These are phyloP conservation scores for Aromia moschata DNA, from an alignment of 2,888 invertebrate genomes.

Conservation along the genomic window DNA sequence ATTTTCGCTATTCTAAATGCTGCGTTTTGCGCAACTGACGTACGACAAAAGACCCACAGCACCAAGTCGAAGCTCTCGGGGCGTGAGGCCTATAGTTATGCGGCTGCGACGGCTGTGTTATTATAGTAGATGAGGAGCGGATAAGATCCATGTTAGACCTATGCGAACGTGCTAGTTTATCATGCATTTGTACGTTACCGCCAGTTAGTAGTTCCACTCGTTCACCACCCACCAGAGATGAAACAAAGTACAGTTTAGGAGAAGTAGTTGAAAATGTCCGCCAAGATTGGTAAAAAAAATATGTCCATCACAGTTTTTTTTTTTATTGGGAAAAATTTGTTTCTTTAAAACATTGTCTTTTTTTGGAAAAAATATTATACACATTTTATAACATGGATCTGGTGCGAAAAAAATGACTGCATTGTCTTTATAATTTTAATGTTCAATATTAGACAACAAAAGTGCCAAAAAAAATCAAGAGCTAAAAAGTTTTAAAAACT, in stretches of 20 bases:
- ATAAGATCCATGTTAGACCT: slow-evolving; percentile 58
- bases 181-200: slow-evolving; percentile 77
- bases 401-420: too few relatives aligned
- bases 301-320: slow-evolving; percentile 2
- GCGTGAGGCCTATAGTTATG: slow-evolving; percentile 62
- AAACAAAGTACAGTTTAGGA: slow-evolving; percentile 56
- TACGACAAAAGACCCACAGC: slow-evolving; percentile 80
- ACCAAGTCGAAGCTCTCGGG: slow-evolving; percentile 76
- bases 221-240: slow-evolving; percentile 56
- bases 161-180: slow-evolving; percentile 60
- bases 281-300: slow-evolving; percentile 25
- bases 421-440: too few relatives aligned
- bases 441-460: too few relatives aligned
- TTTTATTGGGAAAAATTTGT: too few relatives aligned
- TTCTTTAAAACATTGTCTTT: too few relatives aligned
- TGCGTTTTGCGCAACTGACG: slow-evolving; percentile 81
- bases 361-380: too few relatives aligned
- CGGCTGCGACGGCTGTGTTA: slow-evolving; percentile 56
- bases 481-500: too few relatives aligned
- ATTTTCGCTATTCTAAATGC: slow-evolving; percentile 71
- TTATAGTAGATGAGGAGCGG: slow-evolving; percentile 49
- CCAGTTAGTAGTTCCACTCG: slow-evolving; percentile 73
- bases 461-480: too few relatives aligned
- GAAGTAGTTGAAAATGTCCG: slow-evolving; percentile 18
- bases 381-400: too few relatives aligned